Evolutionary conservation across 2,888 invertebrate genomes (phyloP).

Genomic region (Bedellia somnulentella): DNA sequence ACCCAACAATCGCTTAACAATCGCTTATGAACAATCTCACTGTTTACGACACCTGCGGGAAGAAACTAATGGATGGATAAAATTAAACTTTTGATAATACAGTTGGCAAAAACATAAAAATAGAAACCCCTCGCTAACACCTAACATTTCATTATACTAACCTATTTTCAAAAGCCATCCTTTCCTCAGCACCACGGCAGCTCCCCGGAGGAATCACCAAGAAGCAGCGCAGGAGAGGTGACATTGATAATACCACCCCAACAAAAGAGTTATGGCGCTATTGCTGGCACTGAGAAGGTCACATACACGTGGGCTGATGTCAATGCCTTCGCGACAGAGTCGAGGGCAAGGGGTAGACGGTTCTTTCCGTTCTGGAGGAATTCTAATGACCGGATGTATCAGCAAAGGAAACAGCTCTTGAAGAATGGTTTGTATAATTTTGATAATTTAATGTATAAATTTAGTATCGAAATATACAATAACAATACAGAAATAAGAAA

Average conservation of each 20-base stretch:
- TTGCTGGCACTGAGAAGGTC: constrained; percentile 45
- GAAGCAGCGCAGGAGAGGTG: constrained; percentile 30
- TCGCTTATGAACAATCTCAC: too few species aligned
- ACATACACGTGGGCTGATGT: constrained; percentile 80
- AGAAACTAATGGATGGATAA: too few species aligned
- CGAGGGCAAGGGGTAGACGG: constrained; percentile 36
- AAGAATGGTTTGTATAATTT: constrained; percentile 66
- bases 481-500: too few species aligned
- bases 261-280: constrained; percentile 36
- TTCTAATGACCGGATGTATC: constrained; percentile 34
- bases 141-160: too few species aligned
- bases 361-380: constrained; percentile 49
- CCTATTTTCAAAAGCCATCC: too few species aligned
- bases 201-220: constrained; percentile 27
- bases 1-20: too few species aligned
- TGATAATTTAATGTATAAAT: neutral
- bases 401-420: constrained; percentile 69
- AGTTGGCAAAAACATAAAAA: too few species aligned
- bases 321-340: constrained; percentile 71
- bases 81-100: too few species aligned
- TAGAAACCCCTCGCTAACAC: too few species aligned
- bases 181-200: constrained; percentile 19
- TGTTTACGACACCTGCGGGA: too few species aligned
- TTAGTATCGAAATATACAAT: too few species aligned
- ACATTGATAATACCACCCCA: constrained; percentile 24